Conservation (phyloP, 2,113 vertebrate species). For the Baryphthengus martii region DNA sequence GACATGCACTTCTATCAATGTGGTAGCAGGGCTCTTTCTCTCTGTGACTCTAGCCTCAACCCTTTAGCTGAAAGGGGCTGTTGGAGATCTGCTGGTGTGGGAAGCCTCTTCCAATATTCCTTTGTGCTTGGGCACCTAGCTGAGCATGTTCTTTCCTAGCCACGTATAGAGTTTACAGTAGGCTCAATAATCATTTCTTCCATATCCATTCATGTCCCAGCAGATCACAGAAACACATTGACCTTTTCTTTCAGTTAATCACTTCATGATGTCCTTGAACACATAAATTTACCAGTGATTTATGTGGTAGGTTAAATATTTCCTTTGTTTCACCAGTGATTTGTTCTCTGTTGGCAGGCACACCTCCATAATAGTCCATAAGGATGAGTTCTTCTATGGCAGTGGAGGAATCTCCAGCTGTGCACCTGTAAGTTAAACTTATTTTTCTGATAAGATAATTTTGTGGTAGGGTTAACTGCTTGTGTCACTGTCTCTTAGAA, state of each 20-base stretch:
- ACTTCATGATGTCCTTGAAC: background rate
- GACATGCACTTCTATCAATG: background rate
- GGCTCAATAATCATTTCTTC: background rate
- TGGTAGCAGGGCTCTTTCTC: background rate
- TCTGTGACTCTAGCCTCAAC: background rate
- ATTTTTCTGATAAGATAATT: background rate
- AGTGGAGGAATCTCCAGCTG: constrained; percentile 87
- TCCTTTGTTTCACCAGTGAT: background rate
- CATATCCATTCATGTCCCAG: background rate
- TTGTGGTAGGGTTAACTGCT: background rate
- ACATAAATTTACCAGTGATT: background rate
- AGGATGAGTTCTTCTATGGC: constrained; percentile 91
- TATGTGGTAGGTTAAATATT: background rate
- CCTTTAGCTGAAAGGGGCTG: background rate
- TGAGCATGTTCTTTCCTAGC: background rate
- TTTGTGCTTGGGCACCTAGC: background rate
- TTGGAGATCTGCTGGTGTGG: background rate
- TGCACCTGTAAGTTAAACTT: constrained; percentile 81
- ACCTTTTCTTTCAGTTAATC: background rate
- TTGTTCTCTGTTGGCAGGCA: constrained; percentile 79
- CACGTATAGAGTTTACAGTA: background rate
- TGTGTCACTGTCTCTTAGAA: background rate
- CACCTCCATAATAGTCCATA: constrained; percentile 89
- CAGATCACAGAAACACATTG: background rate
- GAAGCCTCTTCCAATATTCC: background rate